These are phyloP conservation scores for Caenorhabditis plicata DNA, from an alignment of 2,888 invertebrate genomes.

Conservation along the genomic window DNA sequence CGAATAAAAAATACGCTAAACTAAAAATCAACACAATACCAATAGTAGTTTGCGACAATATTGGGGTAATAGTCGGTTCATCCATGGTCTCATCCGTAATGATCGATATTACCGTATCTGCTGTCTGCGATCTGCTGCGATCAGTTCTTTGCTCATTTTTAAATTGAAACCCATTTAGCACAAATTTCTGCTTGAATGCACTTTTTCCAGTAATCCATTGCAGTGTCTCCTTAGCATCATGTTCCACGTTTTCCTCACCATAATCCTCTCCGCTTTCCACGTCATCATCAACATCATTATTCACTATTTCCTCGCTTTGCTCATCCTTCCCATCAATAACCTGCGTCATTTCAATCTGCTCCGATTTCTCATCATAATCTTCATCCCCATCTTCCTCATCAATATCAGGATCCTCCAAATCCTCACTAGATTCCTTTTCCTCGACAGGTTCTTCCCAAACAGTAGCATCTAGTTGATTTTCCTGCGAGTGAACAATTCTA, in stretches of 20 bases:
- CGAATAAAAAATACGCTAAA: too few species aligned
- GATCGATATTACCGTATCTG: background rate
- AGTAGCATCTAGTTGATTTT: background rate
- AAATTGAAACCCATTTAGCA: background rate
- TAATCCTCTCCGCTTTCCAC: background rate
- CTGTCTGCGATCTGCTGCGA: background rate
- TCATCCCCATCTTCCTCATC: conserved; percentile 4
- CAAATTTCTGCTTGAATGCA: background rate
- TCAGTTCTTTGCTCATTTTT: background rate
- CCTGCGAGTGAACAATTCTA: conserved; percentile 8
- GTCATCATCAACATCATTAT: background rate
- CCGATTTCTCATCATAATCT: conserved; percentile 3
- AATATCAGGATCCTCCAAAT: conserved; percentile 9
- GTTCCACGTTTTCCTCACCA: background rate
- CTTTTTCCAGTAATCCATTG: background rate
- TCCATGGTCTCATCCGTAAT: conserved; percentile 9
- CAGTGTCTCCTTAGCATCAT: too few species aligned
- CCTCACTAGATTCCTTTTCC: conserved; percentile 13
- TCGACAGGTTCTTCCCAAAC: conserved; percentile 21
- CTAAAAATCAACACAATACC: background rate
- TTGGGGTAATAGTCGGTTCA: conserved; percentile 6
- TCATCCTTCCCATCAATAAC: background rate
- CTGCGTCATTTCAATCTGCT: conserved; percentile 3
- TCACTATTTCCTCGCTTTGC: background rate
- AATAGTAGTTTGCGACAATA: conserved; percentile 14